Evolutionary conservation across 2,113 vertebrate species (phyloP).

Genomic region (Paradoxurus hermaphroditus): DNA sequence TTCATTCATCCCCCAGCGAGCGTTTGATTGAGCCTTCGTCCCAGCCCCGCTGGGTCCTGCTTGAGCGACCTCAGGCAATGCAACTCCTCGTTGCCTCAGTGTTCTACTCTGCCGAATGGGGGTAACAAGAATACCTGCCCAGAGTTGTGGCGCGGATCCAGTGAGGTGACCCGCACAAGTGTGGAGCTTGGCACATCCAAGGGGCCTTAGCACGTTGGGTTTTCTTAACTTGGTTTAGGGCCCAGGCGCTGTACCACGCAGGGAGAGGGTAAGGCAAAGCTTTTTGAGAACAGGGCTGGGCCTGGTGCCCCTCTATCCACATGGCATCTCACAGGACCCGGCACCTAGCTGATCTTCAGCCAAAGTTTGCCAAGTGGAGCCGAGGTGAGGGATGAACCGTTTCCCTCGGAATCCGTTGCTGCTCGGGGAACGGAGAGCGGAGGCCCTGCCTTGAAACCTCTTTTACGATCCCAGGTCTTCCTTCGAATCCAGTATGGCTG

Average conservation of each 20-base stretch:
- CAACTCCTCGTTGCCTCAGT: background rate
- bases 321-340: background rate
- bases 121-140: background rate
- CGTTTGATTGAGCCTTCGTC: background rate
- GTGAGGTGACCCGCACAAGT: background rate
- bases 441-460: background rate
- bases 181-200: background rate
- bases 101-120: background rate
- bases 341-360: accelerated
- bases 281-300: background rate
- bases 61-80: background rate
- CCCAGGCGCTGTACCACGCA: background rate
- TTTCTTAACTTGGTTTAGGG: background rate
- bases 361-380: background rate
- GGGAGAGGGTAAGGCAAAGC: background rate
- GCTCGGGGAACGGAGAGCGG: background rate
- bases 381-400: background rate
- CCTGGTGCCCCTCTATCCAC: background rate
- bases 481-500: background rate
- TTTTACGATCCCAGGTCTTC: background rate
- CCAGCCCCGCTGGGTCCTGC: background rate
- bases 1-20: background rate
- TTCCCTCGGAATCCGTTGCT: background rate
- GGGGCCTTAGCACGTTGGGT: accelerated
- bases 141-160: background rate